Conservation (phyloP, 92 coral and sea anemone species). For the Parazoanthus atlanticus region DNA sequence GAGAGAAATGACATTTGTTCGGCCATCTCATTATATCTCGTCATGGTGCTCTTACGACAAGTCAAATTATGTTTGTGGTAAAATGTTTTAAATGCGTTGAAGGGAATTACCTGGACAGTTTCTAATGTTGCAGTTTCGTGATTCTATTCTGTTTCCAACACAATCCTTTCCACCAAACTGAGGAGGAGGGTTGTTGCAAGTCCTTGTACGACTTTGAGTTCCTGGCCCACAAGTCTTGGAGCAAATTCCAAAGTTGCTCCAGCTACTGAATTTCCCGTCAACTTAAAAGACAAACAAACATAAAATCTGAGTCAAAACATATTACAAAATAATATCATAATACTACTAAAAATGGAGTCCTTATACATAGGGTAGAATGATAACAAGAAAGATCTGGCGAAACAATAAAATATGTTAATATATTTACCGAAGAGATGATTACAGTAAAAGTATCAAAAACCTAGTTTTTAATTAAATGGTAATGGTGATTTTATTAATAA, state of each 20-base stretch:
- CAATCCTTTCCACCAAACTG: not conserved
- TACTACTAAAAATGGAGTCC: too few species aligned
- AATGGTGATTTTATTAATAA: too few species aligned
- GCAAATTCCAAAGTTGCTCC: not conserved
- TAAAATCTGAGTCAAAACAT: too few species aligned
- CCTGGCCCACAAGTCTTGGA: constrained; percentile 26
- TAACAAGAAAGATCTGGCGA: not conserved
- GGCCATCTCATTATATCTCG: too few species aligned
- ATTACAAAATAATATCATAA: too few species aligned
- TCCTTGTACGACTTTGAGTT: not conserved
- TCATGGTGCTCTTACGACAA: not conserved
- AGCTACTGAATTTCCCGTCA: not conserved
- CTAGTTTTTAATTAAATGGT: not conserved
- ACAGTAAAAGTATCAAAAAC: too few species aligned
- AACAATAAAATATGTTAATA: too few species aligned
- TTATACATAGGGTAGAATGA: too few species aligned
- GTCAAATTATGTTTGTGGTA: not conserved
- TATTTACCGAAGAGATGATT: too few species aligned
- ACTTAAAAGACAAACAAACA: not conserved
- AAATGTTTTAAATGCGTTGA: too few species aligned
- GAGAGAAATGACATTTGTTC: too few species aligned
- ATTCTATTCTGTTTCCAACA: not conserved
- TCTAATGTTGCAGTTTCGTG: constrained; percentile 14
- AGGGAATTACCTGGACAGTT: constrained; percentile 22
- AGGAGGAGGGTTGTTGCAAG: constrained; percentile 37